A percentile compares a stretch with the other conserved stretches of the same genome.
These are phyloP conservation scores for Calliphora vomitoria DNA, from an alignment of 2,888 invertebrate genomes.

Conservation along the genomic window DNA sequence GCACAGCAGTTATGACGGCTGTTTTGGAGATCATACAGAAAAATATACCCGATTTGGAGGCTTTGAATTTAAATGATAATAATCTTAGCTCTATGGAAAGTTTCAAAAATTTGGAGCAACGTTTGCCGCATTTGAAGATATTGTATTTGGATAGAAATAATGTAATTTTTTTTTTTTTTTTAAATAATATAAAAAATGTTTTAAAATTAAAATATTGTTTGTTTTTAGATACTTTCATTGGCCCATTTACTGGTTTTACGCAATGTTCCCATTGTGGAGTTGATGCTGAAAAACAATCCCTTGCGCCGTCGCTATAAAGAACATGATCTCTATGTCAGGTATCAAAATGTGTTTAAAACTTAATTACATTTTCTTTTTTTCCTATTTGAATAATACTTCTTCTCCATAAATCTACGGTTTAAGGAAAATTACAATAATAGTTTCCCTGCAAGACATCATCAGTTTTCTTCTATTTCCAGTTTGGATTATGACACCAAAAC, in stretches of 20 bases:
- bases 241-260: slow-evolving; percentile 85
- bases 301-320: slow-evolving; percentile 91
- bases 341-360: slow-evolving; percentile 83
- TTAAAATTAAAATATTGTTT: too few relatives aligned
- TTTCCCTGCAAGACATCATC: slow-evolving; percentile 28
- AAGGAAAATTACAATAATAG: background rate
- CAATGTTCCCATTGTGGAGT: slow-evolving; percentile 89
- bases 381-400: slow-evolving; percentile 23
- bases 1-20: slow-evolving; percentile 89
- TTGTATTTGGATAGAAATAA: slow-evolving; percentile 92
- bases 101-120: slow-evolving; percentile 87
- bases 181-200: too few relatives aligned
- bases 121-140: slow-evolving; percentile 90
- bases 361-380: slow-evolving; percentile 26
- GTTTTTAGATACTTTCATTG: slow-evolving; percentile 88
- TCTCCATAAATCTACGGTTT: slow-evolving; percentile 17
- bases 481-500: slow-evolving; percentile 63
- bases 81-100: slow-evolving; percentile 89
- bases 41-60: slow-evolving; percentile 93
- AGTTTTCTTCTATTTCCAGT: slow-evolving; percentile 67
- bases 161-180: slow-evolving; percentile 85
- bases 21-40: slow-evolving; percentile 92
- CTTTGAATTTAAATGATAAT: slow-evolving; percentile 93
- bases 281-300: slow-evolving; percentile 87
- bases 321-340: slow-evolving; percentile 93